A percentile compares a stretch with the other conserved stretches of the same genome.
These are phyloP conservation scores for Caenorhabditis briggsae DNA, from an alignment of 1,140 invertebrate genomes.

Conservation along the genomic window DNA sequence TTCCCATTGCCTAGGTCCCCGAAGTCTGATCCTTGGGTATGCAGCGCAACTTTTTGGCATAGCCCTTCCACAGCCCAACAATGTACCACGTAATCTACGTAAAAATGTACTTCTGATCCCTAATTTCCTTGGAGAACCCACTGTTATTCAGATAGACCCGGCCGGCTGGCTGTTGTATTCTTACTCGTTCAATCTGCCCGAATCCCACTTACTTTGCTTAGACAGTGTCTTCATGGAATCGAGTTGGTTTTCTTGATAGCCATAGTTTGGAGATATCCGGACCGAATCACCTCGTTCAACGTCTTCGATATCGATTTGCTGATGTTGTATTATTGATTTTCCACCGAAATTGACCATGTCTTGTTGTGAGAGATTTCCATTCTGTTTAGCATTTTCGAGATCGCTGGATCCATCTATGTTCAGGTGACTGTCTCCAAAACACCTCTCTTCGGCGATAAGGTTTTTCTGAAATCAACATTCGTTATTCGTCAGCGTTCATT, in stretches of 20 bases:
- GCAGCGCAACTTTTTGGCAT: too few species aligned
- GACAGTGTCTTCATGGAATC: background rate
- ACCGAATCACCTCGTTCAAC: background rate
- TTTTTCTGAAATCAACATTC: too few species aligned
- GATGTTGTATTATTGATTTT: conserved; percentile 49
- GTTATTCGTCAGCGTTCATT: too few species aligned
- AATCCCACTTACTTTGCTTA: background rate
- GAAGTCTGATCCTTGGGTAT: too few species aligned
- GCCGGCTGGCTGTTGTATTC: background rate
- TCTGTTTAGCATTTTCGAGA: background rate
- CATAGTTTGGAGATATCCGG: background rate
- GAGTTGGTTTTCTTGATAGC: background rate
- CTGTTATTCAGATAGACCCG: background rate
- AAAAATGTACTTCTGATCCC: too few species aligned
- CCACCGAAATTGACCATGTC: conserved; percentile 24
- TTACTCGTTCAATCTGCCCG: background rate
- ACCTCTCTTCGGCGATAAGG: too few species aligned
- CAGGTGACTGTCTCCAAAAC: too few species aligned
- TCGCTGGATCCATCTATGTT: conserved; percentile 10
- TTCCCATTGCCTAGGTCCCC: too few species aligned
- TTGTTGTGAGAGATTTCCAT: conserved; percentile 46
- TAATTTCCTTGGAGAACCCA: background rate
- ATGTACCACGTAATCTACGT: too few species aligned
- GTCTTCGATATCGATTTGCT: conserved; percentile 43
- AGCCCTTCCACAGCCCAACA: too few species aligned